A percentile compares a stretch with the other conserved stretches of the same genome.
Evolutionary conservation across 2,113 vertebrate species (phyloP).

Genomic region (Octodon degus): DNA sequence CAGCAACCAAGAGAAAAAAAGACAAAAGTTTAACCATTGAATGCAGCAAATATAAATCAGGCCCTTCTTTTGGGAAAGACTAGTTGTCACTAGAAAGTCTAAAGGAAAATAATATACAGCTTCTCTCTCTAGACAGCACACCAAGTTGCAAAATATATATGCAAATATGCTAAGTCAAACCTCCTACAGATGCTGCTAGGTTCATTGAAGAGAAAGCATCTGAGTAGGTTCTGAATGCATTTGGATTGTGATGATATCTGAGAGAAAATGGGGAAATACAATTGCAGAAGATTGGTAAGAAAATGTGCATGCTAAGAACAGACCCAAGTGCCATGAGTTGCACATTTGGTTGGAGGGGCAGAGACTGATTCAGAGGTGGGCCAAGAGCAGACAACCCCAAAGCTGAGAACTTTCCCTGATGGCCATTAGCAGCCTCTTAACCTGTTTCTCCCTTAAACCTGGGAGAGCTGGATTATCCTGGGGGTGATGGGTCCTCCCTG

Average conservation of each 20-base stretch:
- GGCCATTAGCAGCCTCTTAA: neutral
- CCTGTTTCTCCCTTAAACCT: neutral
- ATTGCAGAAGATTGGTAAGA: neutral
- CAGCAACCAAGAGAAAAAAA: neutral
- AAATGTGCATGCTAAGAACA: too few species aligned
- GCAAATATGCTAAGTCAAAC: accelerated
- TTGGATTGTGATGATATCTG: accelerated
- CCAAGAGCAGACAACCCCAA: neutral
- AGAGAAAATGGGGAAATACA: too few species aligned
- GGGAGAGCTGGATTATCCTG: too few species aligned
- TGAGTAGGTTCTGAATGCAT: neutral
- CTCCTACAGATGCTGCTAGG: too few species aligned
- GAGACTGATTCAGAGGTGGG: neutral
- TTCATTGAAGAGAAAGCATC: neutral
- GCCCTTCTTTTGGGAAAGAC: neutral
- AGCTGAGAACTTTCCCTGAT: neutral
- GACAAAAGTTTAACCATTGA: neutral
- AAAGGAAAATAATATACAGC: neutral
- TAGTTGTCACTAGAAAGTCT: neutral
- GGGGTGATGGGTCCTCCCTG: neutral
- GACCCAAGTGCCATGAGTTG: neutral
- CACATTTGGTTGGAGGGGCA: neutral
- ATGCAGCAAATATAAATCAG: too few species aligned
- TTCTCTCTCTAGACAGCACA: neutral
- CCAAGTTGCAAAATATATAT: neutral